A percentile compares a stretch with the other conserved stretches of the same genome.
Conservation (phyloP, 2,113 vertebrate species). For the Ictalurus furcatus region DNA sequence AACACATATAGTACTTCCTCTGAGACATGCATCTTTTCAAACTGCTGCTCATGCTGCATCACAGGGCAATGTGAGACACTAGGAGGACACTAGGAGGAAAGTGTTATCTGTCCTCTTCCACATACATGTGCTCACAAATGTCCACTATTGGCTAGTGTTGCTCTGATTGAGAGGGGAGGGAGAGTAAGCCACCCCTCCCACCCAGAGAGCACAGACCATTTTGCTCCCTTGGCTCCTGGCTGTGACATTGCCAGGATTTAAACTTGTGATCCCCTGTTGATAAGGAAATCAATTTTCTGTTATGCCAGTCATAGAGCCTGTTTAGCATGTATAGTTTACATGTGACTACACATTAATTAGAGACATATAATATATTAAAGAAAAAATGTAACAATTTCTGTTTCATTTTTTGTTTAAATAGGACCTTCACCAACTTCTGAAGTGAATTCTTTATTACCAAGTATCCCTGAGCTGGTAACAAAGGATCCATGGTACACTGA, state of each 20-base stretch:
- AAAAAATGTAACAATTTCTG: not conserved
- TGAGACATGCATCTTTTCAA: not conserved
- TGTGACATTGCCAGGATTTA: not conserved
- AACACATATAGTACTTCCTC: not conserved
- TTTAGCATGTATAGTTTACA: not conserved
- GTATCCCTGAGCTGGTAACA: slow-evolving; percentile 3
- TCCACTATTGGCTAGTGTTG: not conserved
- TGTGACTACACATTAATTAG: not conserved
- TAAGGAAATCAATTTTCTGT: not conserved
- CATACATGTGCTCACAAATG: not conserved
- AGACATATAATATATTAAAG: not conserved
- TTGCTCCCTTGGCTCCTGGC: not conserved
- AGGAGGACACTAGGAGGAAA: not conserved
- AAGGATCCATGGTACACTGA: not conserved
- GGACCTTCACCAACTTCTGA: not conserved
- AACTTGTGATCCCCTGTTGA: not conserved
- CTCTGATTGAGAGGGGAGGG: not conserved
- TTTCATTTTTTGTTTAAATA: not conserved
- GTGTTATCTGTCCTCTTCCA: not conserved
- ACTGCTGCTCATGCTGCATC: not conserved
- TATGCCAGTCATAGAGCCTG: not conserved
- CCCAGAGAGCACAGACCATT: not conserved
- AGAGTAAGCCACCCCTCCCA: not conserved
- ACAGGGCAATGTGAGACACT: not conserved
- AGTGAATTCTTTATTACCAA: slow-evolving; percentile 22